Evolutionary conservation across 2,113 vertebrate genomes (phyloP), one percentile per base, ranked within the genome.

Genomic region (Takifugu flavidus): DNA sequence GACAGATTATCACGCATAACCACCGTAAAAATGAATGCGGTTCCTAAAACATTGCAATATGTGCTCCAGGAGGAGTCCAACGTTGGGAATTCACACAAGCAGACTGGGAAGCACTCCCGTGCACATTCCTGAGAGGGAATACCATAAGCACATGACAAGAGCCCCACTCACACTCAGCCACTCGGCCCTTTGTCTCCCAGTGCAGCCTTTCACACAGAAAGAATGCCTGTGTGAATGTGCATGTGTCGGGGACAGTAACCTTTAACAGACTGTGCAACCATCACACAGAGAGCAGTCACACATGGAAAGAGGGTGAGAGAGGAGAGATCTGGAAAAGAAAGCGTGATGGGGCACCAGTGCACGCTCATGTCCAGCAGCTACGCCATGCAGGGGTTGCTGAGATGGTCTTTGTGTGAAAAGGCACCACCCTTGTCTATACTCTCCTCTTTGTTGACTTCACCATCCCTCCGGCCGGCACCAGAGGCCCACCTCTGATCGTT

Each of bases 91-190:
- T 65, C 55, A 56, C 43, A 63, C 47, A 44, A 78, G 47, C 47
- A 68, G 59, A 74, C 62, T 67, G 71, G 82, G 86, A 78, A 77
- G 62, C 34, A 10, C 74, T 75, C 62, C 65, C 59, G 53, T 72
- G 59, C 56, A 56, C 87, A 86, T 85, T 85, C 87, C 81, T 75
- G 27, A 13, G 68, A 61, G 70, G 80, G 78, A 84, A 85, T 71
- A 81, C 80, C 87, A 78, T 56, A 26, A 59, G 59, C 75, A 73
- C 73, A 84, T 78, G 82, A 87, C 87, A 86, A 85, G 75, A 72
- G 74, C 67, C 60, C 59, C 62, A 78, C 86, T 82, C 78, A 80
- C 77, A 74, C 60, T 77, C 59, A 25, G 75, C 60, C 77, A 80
- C 82, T 85, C 77, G 72, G 78, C 71, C 72, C 11, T 20, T 62